phyloP scores from a whole-genome alignment of 2,888 invertebrate species.

The Acheta domesticus region DNA sequence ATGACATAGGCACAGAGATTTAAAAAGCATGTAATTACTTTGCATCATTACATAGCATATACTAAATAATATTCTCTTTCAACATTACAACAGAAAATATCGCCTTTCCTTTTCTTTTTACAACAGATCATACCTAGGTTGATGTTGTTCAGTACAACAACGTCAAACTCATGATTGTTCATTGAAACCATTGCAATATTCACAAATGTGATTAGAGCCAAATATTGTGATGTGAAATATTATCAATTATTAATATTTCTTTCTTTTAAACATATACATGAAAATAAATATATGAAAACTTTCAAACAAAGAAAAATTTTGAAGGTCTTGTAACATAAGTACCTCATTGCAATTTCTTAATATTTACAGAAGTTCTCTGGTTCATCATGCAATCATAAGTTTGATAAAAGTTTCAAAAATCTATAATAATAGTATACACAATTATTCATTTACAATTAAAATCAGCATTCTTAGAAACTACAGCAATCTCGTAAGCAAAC shows the following conservation, averaged over 20 bases:
- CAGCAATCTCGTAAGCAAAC: neutral
- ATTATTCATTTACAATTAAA: neutral
- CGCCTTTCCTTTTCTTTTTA: neutral
- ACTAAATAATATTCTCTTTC: no score
- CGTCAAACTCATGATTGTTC: constrained; percentile 7
- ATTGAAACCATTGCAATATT: neutral
- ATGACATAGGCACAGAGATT: neutral
- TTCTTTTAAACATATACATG: no score
- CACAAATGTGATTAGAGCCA: no score
- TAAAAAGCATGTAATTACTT: neutral
- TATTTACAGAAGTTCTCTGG: neutral
- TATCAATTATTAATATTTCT: no score
- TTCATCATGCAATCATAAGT: neutral
- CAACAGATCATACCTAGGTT: constrained; percentile 4
- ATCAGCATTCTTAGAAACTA: neutral
- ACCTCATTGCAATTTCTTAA: no score
- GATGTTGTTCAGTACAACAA: neutral
- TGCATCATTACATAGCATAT: neutral
- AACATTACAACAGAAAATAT: neutral
- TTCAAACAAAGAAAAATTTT: no score
- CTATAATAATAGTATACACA: neutral
- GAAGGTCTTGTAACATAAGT: no score
- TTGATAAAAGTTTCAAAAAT: neutral
- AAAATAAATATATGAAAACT: no score
- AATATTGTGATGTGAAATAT: no score